Percentiles rank a stretch among this genome's conserved stretches.
phyloP scores from a whole-genome alignment of 2,113 vertebrate species.

The Tragelaphus strepsiceros region DNA sequence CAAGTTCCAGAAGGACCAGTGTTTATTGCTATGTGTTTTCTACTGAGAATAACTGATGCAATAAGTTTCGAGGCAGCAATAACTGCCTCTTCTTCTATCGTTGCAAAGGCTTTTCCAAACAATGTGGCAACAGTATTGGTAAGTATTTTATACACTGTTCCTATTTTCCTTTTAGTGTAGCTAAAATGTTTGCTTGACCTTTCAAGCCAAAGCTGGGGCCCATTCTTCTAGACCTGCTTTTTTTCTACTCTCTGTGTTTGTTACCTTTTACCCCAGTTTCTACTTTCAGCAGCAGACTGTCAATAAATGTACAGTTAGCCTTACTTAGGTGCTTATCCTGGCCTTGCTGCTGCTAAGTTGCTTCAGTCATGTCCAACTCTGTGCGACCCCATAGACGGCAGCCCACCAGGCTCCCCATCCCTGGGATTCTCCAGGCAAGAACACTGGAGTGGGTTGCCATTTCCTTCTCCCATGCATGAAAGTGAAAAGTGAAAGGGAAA shows the following conservation, averaged over 20 bases:
- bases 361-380: no score
- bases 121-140: slow-evolving; percentile 95
- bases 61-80: slow-evolving; percentile 88
- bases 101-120: slow-evolving; percentile 90
- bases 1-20: slow-evolving; percentile 79
- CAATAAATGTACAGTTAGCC: background rate
- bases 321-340: background rate
- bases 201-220: background rate
- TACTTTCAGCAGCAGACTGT: background rate
- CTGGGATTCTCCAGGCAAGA: no score
- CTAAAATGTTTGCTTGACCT: background rate
- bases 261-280: background rate
- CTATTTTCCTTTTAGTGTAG: background rate
- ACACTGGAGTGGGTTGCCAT: no score
- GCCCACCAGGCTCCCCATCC: no score
- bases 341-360: background rate
- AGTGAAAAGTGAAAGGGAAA: no score
- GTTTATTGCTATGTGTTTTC: slow-evolving; percentile 90
- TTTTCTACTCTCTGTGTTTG: slow-evolving; percentile 41
- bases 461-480: no score
- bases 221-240: background rate
- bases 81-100: slow-evolving; percentile 90
- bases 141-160: slow-evolving; percentile 67
- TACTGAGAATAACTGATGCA: slow-evolving; percentile 90
- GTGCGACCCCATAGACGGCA: no score